Evolutionary conservation across 2,113 vertebrate species (phyloP).

Genomic region (Butorides virescens): DNA sequence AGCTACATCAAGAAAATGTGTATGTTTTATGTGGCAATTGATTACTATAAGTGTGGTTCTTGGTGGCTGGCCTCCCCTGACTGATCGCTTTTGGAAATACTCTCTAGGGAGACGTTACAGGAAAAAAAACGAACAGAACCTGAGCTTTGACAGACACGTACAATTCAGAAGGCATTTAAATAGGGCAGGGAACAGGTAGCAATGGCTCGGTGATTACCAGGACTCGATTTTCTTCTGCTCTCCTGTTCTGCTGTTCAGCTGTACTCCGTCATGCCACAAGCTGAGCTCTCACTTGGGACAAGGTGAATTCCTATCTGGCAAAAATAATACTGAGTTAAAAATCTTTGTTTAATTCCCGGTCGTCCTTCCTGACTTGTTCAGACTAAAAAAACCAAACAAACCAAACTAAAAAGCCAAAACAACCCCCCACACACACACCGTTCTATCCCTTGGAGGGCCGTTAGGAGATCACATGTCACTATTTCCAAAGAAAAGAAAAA

Average conservation of each 20-base stretch:
- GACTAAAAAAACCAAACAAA: neutral
- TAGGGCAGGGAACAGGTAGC: neutral
- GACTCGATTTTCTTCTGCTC: neutral
- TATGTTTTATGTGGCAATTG: neutral
- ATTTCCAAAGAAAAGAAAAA: neutral
- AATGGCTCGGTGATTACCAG: neutral
- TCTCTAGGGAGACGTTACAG: neutral
- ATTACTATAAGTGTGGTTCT: neutral
- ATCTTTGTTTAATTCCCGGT: neutral
- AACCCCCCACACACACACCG: neutral
- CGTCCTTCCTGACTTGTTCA: neutral
- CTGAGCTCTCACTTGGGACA: neutral
- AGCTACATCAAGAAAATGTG: neutral
- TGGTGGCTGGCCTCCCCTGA: neutral
- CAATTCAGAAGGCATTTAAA: neutral
- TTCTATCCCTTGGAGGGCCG: neutral
- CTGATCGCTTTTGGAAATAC: neutral
- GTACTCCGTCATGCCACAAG: accelerated
- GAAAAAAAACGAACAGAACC: neutral
- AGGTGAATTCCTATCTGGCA: neutral
- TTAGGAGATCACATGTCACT: neutral
- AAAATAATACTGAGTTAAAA: neutral
- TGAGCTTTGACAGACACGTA: neutral
- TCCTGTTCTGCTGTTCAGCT: neutral
- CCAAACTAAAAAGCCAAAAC: neutral